Evolutionary conservation across 2,797 vertebrate species (phyloP), one percentile per base, ranked within the genome.

Genomic region (Pagetopsis macropterus): DNA sequence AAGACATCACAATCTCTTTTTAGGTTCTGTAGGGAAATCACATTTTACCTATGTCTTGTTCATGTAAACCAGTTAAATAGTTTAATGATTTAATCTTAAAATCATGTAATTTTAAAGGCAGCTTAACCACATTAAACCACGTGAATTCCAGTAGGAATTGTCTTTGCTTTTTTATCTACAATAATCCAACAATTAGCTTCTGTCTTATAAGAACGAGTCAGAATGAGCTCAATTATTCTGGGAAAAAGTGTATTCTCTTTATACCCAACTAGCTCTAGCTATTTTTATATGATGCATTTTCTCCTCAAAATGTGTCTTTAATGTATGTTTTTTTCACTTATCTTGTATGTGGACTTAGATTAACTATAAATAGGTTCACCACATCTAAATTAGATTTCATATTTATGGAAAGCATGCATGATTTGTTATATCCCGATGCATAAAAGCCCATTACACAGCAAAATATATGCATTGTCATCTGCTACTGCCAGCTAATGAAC

Each of bases 401-500:
- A 48, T 57, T 15, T n/a, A 50, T 69, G 44, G 14, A 33, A 37
- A 23, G 17, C 44, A 21, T 9, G 3, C 14, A n/a, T 40, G n/a
- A 40, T 3, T 31, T 52, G 46, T 57, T 4, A 31, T 9, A 5
- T 31, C 33, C 40, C 1, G 60, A 33, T 49, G 14, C 16, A 9
- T 52, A 27, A 56, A 54, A 12, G 19, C 3, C 4, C 19, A 44
- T 27, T 15, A 21, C n/a, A 46, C 10, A 50, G 33, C 48, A 63
- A 54, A 15, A 49, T 23, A 66, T 5, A 2, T 61, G 31, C 31
- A 9, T 43, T 49, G 48, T 40, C 17, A 48, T 23, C 17, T 23
- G 31, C 40, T 59, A n/a, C 43, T 58, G 57, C 50, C 44, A 15
- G 41, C 14, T 40, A 44, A 70, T 65, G 51, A 69, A 48, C 50